Evolutionary conservation across 2,113 vertebrate species (phyloP).

Genomic region (Otocyon megalotis): DNA sequence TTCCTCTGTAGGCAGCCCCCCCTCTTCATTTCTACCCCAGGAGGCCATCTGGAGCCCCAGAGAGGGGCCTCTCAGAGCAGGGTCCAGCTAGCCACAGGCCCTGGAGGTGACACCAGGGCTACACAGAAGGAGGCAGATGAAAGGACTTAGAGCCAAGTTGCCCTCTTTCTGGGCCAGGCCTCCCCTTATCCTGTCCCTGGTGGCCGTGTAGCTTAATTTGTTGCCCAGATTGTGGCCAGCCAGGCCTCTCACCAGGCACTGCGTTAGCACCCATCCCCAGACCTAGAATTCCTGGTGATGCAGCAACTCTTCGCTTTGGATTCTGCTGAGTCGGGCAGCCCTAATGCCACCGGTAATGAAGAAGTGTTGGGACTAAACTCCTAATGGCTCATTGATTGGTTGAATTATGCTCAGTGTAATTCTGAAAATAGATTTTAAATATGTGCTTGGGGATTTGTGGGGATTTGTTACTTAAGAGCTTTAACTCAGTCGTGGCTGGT

Average conservation of each 20-base stretch:
- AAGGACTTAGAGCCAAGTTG: background rate
- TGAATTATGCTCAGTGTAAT: constrained; percentile 67
- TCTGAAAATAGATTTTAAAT: constrained; percentile 76
- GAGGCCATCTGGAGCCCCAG: background rate
- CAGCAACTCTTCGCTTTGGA: background rate
- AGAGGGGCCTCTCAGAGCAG: background rate
- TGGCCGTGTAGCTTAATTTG: background rate
- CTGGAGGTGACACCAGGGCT: too few species aligned
- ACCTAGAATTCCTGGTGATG: background rate
- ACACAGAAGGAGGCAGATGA: background rate
- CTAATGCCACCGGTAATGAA: background rate
- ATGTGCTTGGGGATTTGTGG: constrained; percentile 73
- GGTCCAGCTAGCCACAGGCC: background rate
- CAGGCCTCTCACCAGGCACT: background rate
- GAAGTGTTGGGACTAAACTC: constrained; percentile 55
- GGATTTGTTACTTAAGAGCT: constrained; percentile 67
- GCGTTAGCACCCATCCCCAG: background rate
- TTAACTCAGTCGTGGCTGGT: constrained; percentile 58
- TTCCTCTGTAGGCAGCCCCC: background rate
- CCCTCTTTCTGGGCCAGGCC: background rate
- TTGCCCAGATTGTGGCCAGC: background rate
- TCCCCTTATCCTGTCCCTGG: background rate
- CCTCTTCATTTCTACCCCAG: background rate
- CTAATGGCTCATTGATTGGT: constrained; percentile 58
- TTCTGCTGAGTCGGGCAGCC: constrained; percentile 54